Conservation (phyloP, 2,797 vertebrate species). For the Melopsittacus undulatus region DNA sequence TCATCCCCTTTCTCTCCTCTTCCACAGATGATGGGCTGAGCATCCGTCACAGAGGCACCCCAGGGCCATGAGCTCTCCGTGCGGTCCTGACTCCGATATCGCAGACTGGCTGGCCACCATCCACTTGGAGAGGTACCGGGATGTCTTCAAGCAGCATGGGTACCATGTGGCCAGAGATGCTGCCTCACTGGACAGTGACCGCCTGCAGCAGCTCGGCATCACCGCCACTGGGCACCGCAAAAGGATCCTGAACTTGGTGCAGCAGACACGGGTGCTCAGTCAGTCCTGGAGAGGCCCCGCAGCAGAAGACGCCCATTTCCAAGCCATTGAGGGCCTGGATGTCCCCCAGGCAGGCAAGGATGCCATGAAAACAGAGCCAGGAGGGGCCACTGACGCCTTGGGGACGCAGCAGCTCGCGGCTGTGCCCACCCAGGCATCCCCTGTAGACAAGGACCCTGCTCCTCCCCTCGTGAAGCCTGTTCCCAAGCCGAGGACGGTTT, state of each 20-base stretch:
- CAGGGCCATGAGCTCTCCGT: conserved; percentile 83
- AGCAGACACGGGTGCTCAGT: conserved; percentile 11
- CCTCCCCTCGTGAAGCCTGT: conserved; percentile 78
- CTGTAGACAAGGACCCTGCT: conserved; percentile 46
- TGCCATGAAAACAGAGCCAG: neutral
- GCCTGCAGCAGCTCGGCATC: conserved; percentile 86
- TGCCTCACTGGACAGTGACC: conserved; percentile 80
- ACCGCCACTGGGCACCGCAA: conserved; percentile 94
- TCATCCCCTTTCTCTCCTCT: neutral
- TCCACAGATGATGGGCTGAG: conserved; percentile 76
- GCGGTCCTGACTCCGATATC: conserved; percentile 80
- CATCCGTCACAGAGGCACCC: conserved; percentile 23
- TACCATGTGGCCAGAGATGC: conserved; percentile 83
- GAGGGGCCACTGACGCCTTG: neutral
- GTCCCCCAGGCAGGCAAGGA: neutral
- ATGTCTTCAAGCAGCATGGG: conserved; percentile 84
- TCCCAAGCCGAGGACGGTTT: conserved; percentile 93
- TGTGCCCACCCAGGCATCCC: neutral
- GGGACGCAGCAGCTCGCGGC: neutral
- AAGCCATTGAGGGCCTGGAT: neutral
- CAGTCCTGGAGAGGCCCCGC: neutral
- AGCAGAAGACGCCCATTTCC: neutral
- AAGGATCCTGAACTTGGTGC: conserved; percentile 86
- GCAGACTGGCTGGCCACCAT: conserved; percentile 88
- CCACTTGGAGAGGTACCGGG: conserved; percentile 90